These are phyloP conservation scores for Echinarachnius parma DNA, from an alignment of 53 echinoderm and acorn worm species.

Conservation along the genomic window DNA sequence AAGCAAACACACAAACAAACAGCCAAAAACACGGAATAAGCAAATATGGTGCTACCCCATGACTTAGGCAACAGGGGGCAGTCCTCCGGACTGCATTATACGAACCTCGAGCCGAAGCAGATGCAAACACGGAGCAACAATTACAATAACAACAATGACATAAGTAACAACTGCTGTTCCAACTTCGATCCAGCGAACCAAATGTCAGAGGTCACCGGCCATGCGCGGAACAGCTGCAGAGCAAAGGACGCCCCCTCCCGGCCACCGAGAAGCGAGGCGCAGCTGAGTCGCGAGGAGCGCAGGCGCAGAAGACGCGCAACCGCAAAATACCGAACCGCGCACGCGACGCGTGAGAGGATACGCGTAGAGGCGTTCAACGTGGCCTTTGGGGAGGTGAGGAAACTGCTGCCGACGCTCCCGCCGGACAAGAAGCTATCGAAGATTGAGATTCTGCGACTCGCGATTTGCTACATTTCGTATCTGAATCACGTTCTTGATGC, in stretches of 20 bases:
- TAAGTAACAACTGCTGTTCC: background rate
- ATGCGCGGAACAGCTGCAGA: slow-evolving; percentile 48
- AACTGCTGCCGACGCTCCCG: slow-evolving; percentile 84
- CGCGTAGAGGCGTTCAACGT: slow-evolving; percentile 95
- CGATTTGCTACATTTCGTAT: slow-evolving; percentile 92
- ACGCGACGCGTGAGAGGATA: slow-evolving; percentile 82
- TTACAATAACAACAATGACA: slow-evolving; percentile 7
- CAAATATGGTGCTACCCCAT: slow-evolving; percentile 26
- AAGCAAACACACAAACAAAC: no score
- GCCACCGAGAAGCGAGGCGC: slow-evolving; percentile 58
- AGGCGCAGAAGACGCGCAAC: slow-evolving; percentile 80
- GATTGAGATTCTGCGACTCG: slow-evolving; percentile 90
- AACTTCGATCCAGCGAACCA: background rate
- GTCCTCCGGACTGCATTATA: background rate
- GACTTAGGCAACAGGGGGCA: slow-evolving; percentile 7
- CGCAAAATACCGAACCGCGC: slow-evolving; percentile 93
- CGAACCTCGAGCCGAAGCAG: slow-evolving; percentile 3
- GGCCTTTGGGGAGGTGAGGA: slow-evolving; percentile 85
- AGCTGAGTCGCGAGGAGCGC: slow-evolving; percentile 82
- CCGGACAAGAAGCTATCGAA: slow-evolving; percentile 93
- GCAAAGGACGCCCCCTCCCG: slow-evolving; percentile 42
- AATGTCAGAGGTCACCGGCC: slow-evolving; percentile 7
- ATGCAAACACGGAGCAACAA: background rate
- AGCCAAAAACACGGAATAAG: no score
- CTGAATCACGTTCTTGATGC: slow-evolving; percentile 91